Conservation (phyloP, 2,113 vertebrate species). For the Gambusia affinis region DNA sequence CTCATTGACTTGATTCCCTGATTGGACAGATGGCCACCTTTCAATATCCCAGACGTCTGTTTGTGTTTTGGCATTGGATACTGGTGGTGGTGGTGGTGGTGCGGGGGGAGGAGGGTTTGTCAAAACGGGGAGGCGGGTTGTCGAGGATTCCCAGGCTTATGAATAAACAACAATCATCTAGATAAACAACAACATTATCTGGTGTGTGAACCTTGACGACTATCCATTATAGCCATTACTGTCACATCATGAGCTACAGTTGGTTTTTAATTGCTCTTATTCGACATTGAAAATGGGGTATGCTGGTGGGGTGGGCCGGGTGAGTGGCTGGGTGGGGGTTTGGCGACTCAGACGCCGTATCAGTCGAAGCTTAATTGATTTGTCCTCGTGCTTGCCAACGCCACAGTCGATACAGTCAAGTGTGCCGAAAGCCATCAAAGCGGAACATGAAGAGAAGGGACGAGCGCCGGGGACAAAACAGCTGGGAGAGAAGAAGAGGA, state of each 20-base stretch:
- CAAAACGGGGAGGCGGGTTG: not conserved
- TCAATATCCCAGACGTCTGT: constrained; percentile 74
- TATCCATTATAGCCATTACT: constrained; percentile 76
- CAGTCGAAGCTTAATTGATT: constrained; percentile 73
- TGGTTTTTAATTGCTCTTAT: constrained; percentile 73
- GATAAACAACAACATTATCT: constrained; percentile 78
- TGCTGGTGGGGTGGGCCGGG: not conserved
- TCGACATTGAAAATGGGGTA: constrained; percentile 52
- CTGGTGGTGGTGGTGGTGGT: constrained; percentile 1
- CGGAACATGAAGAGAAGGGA: constrained; percentile 36
- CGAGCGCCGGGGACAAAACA: constrained; percentile 45
- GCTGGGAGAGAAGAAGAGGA: constrained; percentile 34
- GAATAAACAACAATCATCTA: constrained; percentile 75
- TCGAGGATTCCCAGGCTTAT: constrained; percentile 55
- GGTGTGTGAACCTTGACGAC: constrained; percentile 72
- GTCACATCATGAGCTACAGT: constrained; percentile 72
- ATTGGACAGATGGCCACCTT: constrained; percentile 82
- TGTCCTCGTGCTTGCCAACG: constrained; percentile 68
- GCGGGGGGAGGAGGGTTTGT: not conserved
- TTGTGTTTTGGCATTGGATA: constrained; percentile 63
- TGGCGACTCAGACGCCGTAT: constrained; percentile 50
- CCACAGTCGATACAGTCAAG: constrained; percentile 60
- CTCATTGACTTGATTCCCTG: constrained; percentile 78
- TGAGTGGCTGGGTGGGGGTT: not conserved
- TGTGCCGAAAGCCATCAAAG: constrained; percentile 67